Base-by-base conservation (phyloP, 2,888 invertebrate genomes). In the Lepidocyrtinus sp. region DNA sequence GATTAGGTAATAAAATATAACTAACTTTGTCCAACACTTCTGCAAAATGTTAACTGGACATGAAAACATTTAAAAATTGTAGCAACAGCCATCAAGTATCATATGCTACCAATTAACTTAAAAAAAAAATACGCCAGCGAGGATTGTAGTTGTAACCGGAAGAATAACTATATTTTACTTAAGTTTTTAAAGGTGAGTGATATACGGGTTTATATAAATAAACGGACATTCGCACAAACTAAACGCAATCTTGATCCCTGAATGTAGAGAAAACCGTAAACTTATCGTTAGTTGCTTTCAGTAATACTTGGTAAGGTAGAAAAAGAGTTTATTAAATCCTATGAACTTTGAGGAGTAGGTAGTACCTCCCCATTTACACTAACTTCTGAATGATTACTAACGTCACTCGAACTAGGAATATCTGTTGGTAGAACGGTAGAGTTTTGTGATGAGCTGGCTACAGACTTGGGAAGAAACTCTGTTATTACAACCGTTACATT, bases 401-500 rank as follows among this genome's bases (percentile, higher is more conserved):
- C 82, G 62, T 85, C 84, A 62, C 85, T 83, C 15, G 86, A 85
- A 68, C 84, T 85, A 76, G 86, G 86, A 81, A 86, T 81, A 71
- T 86, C 85, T 55, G 80, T 71, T 68, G 85, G 83, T 80, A 84
- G 82, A 59, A 85, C 83, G 17, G 85, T 83, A 45, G 83, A 85
- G 61, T 80, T 83, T 70, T 84, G 84, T 64, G 84, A 83, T 73
- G 84, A 82, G 80, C 78, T 81, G 78, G 85, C 78, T 24, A 82
- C 83, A 79, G 82, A 86, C 85, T 96, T 96, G 86, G 95, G 95
- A 89, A 95, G 95, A 89, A 96, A 98, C 90, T 98, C 98, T 79
- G 98, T 98, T 89, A 98, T 97, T 85, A 97, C 94, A 82, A 98
- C 98, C 67, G 98, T 98, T 81, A 98, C 96, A 87, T 96, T 97